phyloP scores from a whole-genome alignment of 2,113 vertebrate genomes.

The Cheirogaleus medius region DNA sequence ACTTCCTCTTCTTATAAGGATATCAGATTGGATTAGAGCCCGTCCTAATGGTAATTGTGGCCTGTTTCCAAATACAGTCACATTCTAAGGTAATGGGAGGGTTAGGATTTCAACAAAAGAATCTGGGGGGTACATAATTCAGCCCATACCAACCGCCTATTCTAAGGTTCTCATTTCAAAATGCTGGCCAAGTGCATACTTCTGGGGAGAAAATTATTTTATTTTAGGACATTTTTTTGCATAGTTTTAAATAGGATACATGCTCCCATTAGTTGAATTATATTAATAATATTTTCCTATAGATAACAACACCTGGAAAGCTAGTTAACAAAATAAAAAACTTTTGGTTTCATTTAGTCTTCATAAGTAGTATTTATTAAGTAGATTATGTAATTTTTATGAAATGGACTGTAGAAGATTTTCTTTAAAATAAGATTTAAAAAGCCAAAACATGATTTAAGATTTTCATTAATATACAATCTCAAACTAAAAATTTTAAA shows the following conservation, averaged over 20 bases:
- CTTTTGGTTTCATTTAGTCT: background rate
- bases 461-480: conserved; percentile 35
- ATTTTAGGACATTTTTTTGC: conserved; percentile 1
- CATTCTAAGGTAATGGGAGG: background rate
- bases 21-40: background rate
- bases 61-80: background rate
- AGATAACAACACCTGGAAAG: conserved; percentile 11
- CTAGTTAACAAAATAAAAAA: conserved; percentile 41
- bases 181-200: background rate
- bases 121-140: background rate
- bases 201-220: conserved; percentile 29
- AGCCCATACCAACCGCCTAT: background rate
- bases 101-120: background rate
- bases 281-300: conserved; percentile 29
- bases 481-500: conserved; percentile 15
- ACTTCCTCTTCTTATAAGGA: background rate
- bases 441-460: conserved; percentile 45
- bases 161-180: conserved; percentile 5
- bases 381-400: background rate
- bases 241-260: background rate
- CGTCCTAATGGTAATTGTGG: background rate
- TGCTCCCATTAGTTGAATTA: conserved; percentile 1
- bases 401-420: background rate
- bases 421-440: conserved; percentile 50
- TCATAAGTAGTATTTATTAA: conserved; percentile 29